A percentile compares a stretch with the other conserved stretches of the same genome.
Evolutionary conservation across 1,140 invertebrate species (phyloP).

Genomic region (Wiebesia pumilae): DNA sequence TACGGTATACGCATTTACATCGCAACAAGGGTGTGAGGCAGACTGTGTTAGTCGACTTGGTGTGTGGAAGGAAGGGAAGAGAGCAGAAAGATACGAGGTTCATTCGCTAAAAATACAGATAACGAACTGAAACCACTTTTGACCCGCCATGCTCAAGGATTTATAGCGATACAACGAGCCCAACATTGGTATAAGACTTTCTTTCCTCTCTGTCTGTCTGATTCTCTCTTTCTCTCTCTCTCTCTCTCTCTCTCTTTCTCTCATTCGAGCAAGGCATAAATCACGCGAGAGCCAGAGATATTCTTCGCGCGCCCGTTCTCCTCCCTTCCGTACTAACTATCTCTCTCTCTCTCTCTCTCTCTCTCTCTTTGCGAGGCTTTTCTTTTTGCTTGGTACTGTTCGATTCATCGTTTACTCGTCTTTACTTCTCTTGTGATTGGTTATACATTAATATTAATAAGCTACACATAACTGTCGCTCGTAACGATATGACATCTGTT

Average conservation of each 20-base stretch:
- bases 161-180: conserved; percentile 73
- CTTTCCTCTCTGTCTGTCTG: conserved; percentile 8
- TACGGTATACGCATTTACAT: conserved; percentile 12
- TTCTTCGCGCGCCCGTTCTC: conserved; percentile 20
- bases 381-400: background rate
- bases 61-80: background rate
- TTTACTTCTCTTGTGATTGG: conserved; percentile 39
- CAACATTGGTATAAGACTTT: conserved; percentile 68
- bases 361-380: conserved; percentile 26
- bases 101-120: conserved; percentile 70
- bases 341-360: conserved; percentile 21
- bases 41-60: conserved; percentile 8
- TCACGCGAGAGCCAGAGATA: conserved; percentile 67
- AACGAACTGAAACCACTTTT: conserved; percentile 74
- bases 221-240: background rate
- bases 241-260: background rate
- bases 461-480: conserved; percentile 71
- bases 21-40: conserved; percentile 18
- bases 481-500: conserved; percentile 69
- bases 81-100: conserved; percentile 47
- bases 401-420: conserved; percentile 35
- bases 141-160: conserved; percentile 69
- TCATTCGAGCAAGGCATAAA: conserved; percentile 64
- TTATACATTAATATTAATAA: conserved; percentile 75
- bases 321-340: background rate